phyloP scores from a whole-genome alignment of 2,888 invertebrate genomes.

The Megaustenia siamemsis region DNA sequence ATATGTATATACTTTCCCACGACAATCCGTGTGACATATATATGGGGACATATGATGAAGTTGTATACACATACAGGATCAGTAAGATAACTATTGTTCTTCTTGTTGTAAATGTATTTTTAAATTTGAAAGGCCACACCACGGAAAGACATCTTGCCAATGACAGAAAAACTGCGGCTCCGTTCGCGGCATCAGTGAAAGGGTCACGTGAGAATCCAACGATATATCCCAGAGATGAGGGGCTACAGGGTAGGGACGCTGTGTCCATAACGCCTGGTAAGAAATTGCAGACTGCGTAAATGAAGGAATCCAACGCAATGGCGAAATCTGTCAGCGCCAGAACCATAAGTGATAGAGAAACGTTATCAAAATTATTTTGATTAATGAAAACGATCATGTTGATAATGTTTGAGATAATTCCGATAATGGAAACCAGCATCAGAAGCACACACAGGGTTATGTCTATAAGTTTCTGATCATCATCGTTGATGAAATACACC shows the following conservation, averaged over 20 bases:
- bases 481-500: neutral
- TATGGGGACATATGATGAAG: neutral
- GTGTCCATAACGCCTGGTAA: neutral
- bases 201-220: neutral
- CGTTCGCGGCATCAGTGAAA: slow-evolving; percentile 26
- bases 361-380: slow-evolving; percentile 19
- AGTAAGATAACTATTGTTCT: neutral
- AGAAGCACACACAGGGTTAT: neutral
- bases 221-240: neutral
- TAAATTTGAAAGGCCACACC: slow-evolving; percentile 18
- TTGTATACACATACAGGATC: neutral
- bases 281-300: neutral
- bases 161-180: slow-evolving; percentile 25
- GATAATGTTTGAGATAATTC: slow-evolving; percentile 1
- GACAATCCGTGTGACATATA: neutral
- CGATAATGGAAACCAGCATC: neutral
- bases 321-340: slow-evolving; percentile 15
- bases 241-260: neutral
- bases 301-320: neutral
- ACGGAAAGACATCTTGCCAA: neutral
- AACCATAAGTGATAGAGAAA: neutral
- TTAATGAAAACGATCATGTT: neutral
- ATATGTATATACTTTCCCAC: neutral
- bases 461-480: neutral
- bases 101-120: slow-evolving; percentile 17